Evolutionary conservation across 35 echinoderm and acorn worm species (phyloP).

Genomic region (Apostichopus japonicus): DNA sequence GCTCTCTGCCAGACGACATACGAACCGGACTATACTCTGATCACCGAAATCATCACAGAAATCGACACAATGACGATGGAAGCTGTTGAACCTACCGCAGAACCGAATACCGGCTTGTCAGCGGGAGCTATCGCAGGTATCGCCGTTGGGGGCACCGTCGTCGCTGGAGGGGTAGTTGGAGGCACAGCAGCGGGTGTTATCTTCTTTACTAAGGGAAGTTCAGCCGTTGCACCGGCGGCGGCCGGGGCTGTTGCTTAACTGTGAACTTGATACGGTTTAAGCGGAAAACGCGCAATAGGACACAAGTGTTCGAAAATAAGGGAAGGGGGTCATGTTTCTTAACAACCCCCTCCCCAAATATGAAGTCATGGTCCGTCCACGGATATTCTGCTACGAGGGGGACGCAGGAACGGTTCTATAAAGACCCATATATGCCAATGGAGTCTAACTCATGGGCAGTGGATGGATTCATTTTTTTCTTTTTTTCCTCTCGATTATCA

Average conservation of each 20-base stretch:
- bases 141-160: neutral
- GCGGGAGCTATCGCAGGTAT: neutral
- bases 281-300: no score
- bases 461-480: no score
- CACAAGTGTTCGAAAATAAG: no score
- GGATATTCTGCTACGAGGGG: no score
- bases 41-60: neutral
- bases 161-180: neutral
- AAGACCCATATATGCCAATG: no score
- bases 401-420: no score
- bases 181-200: neutral
- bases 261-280: no score
- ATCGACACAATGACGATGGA: neutral
- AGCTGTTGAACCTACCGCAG: neutral
- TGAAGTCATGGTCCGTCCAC: no score
- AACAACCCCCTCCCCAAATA: no score
- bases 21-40: neutral
- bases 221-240: neutral
- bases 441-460: no score
- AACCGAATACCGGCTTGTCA: neutral
- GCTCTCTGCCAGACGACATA: neutral
- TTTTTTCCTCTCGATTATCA: no score
- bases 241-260: neutral
- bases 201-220: neutral
- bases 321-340: no score